Conservation (phyloP, 2,888 invertebrate species). For the Ametastegia equiseti region DNA sequence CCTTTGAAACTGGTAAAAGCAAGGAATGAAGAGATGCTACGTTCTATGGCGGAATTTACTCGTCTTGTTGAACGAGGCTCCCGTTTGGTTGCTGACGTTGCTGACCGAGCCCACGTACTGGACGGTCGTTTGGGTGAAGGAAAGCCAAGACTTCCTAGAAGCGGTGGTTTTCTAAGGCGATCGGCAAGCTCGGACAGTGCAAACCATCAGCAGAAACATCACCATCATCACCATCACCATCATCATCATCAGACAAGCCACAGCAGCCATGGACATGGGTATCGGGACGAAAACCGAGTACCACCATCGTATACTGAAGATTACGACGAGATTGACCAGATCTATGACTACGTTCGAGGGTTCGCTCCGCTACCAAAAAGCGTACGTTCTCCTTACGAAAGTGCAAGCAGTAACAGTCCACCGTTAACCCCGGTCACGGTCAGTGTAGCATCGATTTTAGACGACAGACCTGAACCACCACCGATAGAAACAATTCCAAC, state of each 20-base stretch:
- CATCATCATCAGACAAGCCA: slow-evolving; percentile 72
- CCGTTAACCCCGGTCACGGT: slow-evolving; percentile 79
- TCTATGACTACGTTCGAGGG: slow-evolving; percentile 96
- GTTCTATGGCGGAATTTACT: slow-evolving; percentile 82
- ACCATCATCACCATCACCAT: slow-evolving; percentile 78
- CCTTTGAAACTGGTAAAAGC: slow-evolving; percentile 90
- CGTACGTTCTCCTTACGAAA: slow-evolving; percentile 82
- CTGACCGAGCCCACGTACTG: slow-evolving; percentile 88
- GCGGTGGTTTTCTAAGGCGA: slow-evolving; percentile 79
- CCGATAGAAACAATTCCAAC: slow-evolving; percentile 95
- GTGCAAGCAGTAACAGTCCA: slow-evolving; percentile 60
- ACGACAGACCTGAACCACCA: slow-evolving; percentile 90
- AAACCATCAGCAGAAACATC: slow-evolving; percentile 76
- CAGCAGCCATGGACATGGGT: slow-evolving; percentile 77
- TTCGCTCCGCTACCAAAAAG: slow-evolving; percentile 93
- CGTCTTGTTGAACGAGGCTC: slow-evolving; percentile 88
- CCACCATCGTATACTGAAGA: slow-evolving; percentile 83
- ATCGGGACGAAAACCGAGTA: slow-evolving; percentile 82
- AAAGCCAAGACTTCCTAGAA: slow-evolving; percentile 70
- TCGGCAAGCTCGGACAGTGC: slow-evolving; percentile 86
- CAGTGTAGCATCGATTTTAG: slow-evolving; percentile 78
- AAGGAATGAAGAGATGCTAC: slow-evolving; percentile 89
- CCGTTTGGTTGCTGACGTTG: slow-evolving; percentile 85
- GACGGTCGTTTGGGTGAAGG: slow-evolving; percentile 88
- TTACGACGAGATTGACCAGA: slow-evolving; percentile 97